A percentile compares a stretch with the other conserved stretches of the same genome.
Conservation (phyloP, 1,140 invertebrate genomes). For the Myzus persicae region DNA sequence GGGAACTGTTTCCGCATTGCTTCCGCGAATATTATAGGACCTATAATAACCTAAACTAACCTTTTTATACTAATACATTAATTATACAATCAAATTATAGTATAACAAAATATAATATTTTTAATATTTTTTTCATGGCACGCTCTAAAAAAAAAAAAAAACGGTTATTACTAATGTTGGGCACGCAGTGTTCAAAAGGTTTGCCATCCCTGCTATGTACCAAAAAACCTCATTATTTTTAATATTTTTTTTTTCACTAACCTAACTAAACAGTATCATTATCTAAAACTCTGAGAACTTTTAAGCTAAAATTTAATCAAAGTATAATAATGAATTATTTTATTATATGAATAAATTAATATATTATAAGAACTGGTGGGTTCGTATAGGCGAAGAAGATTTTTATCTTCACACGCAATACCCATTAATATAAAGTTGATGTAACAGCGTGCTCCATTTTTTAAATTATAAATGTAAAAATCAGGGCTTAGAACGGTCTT, state of each 20-base stretch:
- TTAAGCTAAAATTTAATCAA: neutral
- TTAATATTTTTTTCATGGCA: too few relatives aligned
- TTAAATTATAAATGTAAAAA: neutral
- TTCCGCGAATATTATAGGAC: too few relatives aligned
- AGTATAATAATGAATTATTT: conserved; percentile 10
- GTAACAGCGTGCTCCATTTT: neutral
- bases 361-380: neutral
- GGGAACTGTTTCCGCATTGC: too few relatives aligned
- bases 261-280: neutral
- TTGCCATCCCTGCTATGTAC: too few relatives aligned
- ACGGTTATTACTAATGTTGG: too few relatives aligned
- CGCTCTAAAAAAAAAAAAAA: too few relatives aligned
- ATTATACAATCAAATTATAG: too few relatives aligned
- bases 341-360: neutral
- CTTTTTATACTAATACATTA: too few relatives aligned
- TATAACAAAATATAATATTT: too few relatives aligned
- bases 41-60: too few relatives aligned
- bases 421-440: neutral
- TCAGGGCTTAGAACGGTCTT: neutral
- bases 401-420: neutral
- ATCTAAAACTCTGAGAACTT: neutral
- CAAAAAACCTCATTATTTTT: neutral
- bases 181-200: too few relatives aligned
- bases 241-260: neutral
- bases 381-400: neutral